A percentile compares a stretch with the other conserved stretches of the same genome.
Evolutionary conservation across 2,888 invertebrate genomes (phyloP).

Genomic region (Coecobrya sp.): DNA sequence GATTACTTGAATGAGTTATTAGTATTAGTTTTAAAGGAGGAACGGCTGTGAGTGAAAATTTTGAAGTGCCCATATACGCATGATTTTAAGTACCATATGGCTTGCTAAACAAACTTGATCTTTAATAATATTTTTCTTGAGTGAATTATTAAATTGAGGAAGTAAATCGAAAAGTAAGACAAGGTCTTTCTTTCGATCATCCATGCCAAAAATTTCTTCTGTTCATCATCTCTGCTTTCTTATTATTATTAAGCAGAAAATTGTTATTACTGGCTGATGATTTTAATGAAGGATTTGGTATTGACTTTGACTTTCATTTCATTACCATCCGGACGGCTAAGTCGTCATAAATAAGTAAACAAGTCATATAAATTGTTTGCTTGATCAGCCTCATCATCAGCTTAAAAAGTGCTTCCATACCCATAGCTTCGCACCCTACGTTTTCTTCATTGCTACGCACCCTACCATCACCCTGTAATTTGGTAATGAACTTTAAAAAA

Average conservation of each 20-base stretch:
- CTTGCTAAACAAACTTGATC: not conserved
- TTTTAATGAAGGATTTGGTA: constrained; percentile 66
- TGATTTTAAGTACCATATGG: not conserved
- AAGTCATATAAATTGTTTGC: not conserved
- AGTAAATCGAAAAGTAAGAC: constrained; percentile 28
- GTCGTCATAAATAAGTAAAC: not conserved
- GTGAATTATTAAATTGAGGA: constrained; percentile 54
- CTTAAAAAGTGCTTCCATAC: not conserved
- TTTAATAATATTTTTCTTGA: not conserved
- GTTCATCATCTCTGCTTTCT: not conserved
- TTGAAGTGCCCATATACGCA: not conserved
- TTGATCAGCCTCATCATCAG: constrained; percentile 41
- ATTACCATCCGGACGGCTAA: not conserved
- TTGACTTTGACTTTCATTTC: constrained; percentile 78
- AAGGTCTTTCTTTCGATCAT: constrained; percentile 54
- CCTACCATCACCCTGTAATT: constrained; percentile 49
- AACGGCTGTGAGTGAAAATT: constrained; percentile 1
- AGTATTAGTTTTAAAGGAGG: not conserved
- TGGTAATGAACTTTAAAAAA: constrained; percentile 76
- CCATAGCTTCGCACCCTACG: not conserved
- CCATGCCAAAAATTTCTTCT: constrained; percentile 27
- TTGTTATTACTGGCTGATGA: not conserved
- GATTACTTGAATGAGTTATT: not conserved
- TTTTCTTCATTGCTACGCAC: constrained; percentile 30
- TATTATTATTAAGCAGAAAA: not conserved